These are phyloP conservation scores for Galaxea fascicularis DNA, from an alignment of 92 coral and sea anemone species.

Conservation along the genomic window DNA sequence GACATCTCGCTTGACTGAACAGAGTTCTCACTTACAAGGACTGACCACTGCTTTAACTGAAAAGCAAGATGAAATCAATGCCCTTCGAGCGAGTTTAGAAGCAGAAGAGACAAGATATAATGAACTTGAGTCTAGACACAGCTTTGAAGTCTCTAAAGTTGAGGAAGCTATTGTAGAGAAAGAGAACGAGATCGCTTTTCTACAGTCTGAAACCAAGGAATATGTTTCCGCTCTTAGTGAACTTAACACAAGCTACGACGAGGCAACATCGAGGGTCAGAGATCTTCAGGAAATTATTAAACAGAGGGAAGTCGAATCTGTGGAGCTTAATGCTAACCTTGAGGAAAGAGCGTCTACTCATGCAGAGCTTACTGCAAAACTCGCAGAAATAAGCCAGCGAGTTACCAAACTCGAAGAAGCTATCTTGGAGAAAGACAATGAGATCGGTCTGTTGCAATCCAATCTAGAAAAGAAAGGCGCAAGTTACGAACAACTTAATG, in stretches of 20 bases:
- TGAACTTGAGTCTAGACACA: slow-evolving; percentile 48
- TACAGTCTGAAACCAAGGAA: slow-evolving; percentile 33
- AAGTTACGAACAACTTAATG: slow-evolving; percentile 35
- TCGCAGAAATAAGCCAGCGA: slow-evolving; percentile 11
- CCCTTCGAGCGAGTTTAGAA: slow-evolving; percentile 20
- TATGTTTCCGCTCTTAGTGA: slow-evolving; percentile 2
- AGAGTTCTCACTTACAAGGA: slow-evolving; percentile 58
- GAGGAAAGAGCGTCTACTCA: slow-evolving; percentile 2
- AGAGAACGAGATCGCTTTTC: slow-evolving; percentile 29
- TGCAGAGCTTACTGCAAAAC: slow-evolving; percentile 1
- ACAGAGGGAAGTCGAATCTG: slow-evolving; percentile 45
- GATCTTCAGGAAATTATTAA: slow-evolving; percentile 53
- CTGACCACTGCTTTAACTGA: slow-evolving; percentile 8
- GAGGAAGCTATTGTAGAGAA: slow-evolving; percentile 28
- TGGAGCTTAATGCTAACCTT: slow-evolving; percentile 14
- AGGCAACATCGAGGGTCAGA: slow-evolving; percentile 52
- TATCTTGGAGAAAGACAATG: slow-evolving; percentile 17
- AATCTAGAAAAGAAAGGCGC: slow-evolving; percentile 24
- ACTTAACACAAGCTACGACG: slow-evolving; percentile 46
- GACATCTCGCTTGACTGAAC: slow-evolving; percentile 72
- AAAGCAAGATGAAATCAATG: slow-evolving; percentile 13
- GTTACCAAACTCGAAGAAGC: slow-evolving; percentile 13
- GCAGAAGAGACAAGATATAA: slow-evolving; percentile 26
- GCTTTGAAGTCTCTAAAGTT: slow-evolving; percentile 37
- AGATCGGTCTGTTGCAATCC: slow-evolving; percentile 19